Conservation (phyloP, 2,797 vertebrate genomes). For the Catamblyrhynchus diadema region DNA sequence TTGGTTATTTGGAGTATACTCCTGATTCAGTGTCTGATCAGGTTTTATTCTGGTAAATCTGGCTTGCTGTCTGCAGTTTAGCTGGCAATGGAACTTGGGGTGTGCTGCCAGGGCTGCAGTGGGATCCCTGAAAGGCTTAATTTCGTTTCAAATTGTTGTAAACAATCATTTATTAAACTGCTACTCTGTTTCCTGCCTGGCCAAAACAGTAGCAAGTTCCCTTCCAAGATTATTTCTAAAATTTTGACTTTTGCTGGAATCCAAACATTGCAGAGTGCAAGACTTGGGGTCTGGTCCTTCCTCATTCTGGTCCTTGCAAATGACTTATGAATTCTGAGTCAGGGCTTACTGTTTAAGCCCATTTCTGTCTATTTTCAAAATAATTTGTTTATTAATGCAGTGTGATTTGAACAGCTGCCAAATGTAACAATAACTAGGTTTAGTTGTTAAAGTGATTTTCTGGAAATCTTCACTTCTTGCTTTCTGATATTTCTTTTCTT, state of each 20-base stretch:
- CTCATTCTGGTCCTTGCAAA: not conserved
- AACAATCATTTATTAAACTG: conserved; percentile 52
- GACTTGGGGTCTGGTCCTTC: not conserved
- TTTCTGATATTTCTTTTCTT: not conserved
- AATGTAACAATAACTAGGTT: not conserved
- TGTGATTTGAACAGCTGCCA: not conserved
- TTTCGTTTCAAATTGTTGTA: conserved; percentile 56
- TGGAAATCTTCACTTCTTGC: not conserved
- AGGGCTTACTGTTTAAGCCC: not conserved
- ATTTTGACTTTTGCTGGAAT: not conserved
- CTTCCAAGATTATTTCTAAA: not conserved
- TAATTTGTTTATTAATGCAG: not conserved
- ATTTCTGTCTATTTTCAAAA: not conserved
- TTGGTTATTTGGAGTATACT: not conserved
- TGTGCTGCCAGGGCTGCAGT: conserved; percentile 20
- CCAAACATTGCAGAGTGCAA: not conserved
- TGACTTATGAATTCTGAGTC: not conserved
- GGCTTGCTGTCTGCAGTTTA: conserved; percentile 14
- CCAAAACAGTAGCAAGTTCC: not conserved
- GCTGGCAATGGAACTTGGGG: not conserved
- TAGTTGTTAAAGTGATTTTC: not conserved
- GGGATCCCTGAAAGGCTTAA: conserved; percentile 53
- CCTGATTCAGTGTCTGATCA: not conserved
- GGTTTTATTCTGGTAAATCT: conserved; percentile 35
- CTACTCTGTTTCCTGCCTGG: not conserved